Evolutionary conservation across 1,140 invertebrate species (phyloP), one percentile per base, ranked within the genome.

Genomic region (Lepidostoma basale): DNA sequence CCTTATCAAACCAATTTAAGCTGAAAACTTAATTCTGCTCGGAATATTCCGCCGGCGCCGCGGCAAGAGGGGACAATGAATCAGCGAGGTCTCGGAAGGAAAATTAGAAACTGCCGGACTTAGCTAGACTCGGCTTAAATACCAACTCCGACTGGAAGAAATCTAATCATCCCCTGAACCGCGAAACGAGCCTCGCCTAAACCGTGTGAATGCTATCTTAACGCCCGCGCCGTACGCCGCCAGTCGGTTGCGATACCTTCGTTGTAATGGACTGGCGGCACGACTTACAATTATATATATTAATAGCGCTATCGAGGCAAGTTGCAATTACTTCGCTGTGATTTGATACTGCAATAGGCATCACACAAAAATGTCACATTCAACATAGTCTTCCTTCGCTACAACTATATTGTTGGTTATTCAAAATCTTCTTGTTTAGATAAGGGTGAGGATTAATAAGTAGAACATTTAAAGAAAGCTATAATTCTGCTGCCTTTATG

Each of bases 1-100:
- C 67, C 63, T 69, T 69, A 72, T 72, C 70, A 72, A 68, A 68
- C 67, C 70, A 68, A 72, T 72, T 72, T 66, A 62, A 68, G 62
- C 62, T 59, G 67, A 67, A 62, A 66, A 72, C 70, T 72, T 72
- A 72, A 72, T 72, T 72, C 59, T 54, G 59, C 62, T 25, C 18
- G 65, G 64, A 60, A 66, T 62, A 67, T 52, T 60, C 47, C 47
- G 45, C 44, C 16, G 8, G 62, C 28, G 45, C 28, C 60, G 16
- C 40, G 18, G n/a, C 18, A 22, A 23, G 23, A 14, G 62, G 33
- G 52, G 49, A 42, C 33, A 12, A 66, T 66, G 63, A 66, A 66
- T 66, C 63, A 66, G 45, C 49, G 22, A 8, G 40, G 58, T 63
- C 42, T 49, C 49, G 8, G 8, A 56, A 66, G 36, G 49, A 56